Base-by-base conservation (phyloP, 2,888 invertebrate species). In the Aplocera efformata region DNA sequence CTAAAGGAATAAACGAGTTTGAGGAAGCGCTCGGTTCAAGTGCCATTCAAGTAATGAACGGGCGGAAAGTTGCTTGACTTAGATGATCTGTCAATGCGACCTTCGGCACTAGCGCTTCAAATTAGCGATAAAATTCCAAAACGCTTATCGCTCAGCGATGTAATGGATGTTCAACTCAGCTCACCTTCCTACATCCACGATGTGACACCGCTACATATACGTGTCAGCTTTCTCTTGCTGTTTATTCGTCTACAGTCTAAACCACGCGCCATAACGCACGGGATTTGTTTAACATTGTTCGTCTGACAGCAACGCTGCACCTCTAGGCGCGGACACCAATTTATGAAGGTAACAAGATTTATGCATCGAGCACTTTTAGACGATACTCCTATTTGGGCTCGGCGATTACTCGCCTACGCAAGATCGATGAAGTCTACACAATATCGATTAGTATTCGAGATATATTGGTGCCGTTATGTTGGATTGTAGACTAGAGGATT, bases 151-250 rank as follows among this genome's bases (percentile, higher is more conserved):
- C 3, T 20, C 20, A 27, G 7, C 27, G 10, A 5, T 11, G 6
- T 17, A 17, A 13, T 17, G 5, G 6, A 11, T 17, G 28, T 17
- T 17, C 8, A 1, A 17, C 28, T 13, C 5, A n/a, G 8, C 6
- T 1, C 1, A 1, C 6, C 6, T 28, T n/a, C 5, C 8, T n/a
- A 1, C 28, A 5, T 17, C 28, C 13, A 23, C 13, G n/a, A 10
- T 27, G 34, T 22, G 34, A 34, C 22, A 28, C 34, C 27, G 20
- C 22, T 28, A 24, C 27, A 54, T n/a, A n/a, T n/a, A 52, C 53
- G 45, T 54, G 56, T 58, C 54, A 58, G 57, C 68, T 68, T 67
- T 69, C 68, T 60, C 55, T 53, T 52, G 50, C n/a, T 48, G 52
- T 39, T 39, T 47, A 41, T 43, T 39, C 49, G 33, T 40, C 48